Evolutionary conservation across 2,888 invertebrate species (phyloP), one percentile per base, ranked within the genome.

Genomic region (Lycocerus yunnanus): DNA sequence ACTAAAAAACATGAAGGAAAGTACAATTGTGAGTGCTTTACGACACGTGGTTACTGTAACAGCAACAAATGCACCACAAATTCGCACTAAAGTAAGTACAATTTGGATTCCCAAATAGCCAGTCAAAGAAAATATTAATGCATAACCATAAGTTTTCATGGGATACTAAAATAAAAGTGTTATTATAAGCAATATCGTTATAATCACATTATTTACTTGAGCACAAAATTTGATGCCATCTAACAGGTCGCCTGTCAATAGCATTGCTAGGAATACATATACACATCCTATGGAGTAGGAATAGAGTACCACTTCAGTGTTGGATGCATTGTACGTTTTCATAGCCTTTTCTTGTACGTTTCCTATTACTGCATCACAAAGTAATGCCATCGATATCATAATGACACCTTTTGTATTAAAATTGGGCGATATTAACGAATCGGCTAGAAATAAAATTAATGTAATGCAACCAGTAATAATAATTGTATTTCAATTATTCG

Each of bases 281-380:
- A 93, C 80, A 84, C 95, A 95, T 4, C 96, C 98, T 80, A 98
- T 91, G 0, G 93, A 92, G 86, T 98, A 98, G 0, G 98, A 98
- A 84, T 96, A 97, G 70, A 96, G 90, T 0, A 97, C 97, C 66
- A 98, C 94, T 90, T 98, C 98, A 78, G 95, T 94, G 86, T 96
- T 97, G 0, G 93, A 89, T 0, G 96, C 96, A 77, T 92, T 91
- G 84, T 93, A 91, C 76, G 91, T 91, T 82, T 94, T 95, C 94
- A 99, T 97, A 0, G 94, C 93, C 85, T 97, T 97, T 86, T 99
- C 98, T 87, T 99, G 98, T 0, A 98, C 94, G 88, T 99, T 99
- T 15, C 98, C 98, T 78, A 99, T 98, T 10, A 95, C 91, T 0
- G 98, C 98, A 88, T 99, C 98, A 83, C 97, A 98, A 3, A 97